A percentile compares a stretch with the other conserved stretches of the same genome.
Evolutionary conservation across 2,113 vertebrate genomes (phyloP).

Genomic region (Psilopogon haemacephalus): DNA sequence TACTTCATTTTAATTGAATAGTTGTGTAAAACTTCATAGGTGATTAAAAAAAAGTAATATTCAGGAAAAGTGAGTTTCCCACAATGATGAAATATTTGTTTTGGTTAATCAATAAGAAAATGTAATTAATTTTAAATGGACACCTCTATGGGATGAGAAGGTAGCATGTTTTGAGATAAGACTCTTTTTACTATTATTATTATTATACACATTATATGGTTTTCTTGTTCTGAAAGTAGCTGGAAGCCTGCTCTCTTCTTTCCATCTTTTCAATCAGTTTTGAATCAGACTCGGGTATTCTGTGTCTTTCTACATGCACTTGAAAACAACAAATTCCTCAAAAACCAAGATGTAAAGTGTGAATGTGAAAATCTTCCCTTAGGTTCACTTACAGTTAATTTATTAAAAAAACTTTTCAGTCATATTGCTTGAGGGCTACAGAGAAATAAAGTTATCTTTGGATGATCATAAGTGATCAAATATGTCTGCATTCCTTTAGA

Average conservation of each 20-base stretch:
- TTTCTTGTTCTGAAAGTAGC: not conserved
- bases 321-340: not conserved
- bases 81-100: not conserved
- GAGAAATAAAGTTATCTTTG: not conserved
- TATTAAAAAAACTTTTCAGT: not conserved
- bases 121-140: not conserved
- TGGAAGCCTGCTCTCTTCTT: not conserved
- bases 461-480: not conserved
- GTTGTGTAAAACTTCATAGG: not conserved
- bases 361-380: not conserved
- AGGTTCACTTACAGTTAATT: not conserved
- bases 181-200: not conserved
- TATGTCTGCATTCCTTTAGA: not conserved
- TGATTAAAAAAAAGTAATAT: no score
- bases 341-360: not conserved
- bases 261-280: not conserved
- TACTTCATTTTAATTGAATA: not conserved
- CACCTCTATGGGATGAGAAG: not conserved
- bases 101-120: not conserved
- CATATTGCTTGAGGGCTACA: not conserved
- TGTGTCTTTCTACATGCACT: not conserved
- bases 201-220: not conserved
- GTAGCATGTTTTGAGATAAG: not conserved
- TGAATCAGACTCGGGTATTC: not conserved
- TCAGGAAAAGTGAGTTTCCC: no score